Evolutionary conservation across 2,888 invertebrate species (phyloP).

Genomic region (Drosophila melanosoma): DNA sequence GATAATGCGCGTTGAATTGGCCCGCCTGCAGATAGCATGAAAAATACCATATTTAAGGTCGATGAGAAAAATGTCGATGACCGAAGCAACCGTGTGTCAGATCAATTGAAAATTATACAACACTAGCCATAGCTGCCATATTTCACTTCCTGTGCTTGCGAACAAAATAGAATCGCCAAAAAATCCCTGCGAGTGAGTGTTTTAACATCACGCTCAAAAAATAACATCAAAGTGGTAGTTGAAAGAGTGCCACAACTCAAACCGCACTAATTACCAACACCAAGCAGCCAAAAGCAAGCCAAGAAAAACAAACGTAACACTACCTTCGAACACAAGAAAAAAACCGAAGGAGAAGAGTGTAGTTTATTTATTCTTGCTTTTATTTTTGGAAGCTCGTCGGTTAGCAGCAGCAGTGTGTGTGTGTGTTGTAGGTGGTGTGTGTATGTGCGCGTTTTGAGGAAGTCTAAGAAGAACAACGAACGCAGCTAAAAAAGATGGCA

Average conservation of each 20-base stretch:
- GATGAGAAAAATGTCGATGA: constrained; percentile 13
- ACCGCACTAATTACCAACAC: constrained; percentile 65
- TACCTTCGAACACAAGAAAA: constrained; percentile 22
- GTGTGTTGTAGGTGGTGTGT: constrained; percentile 29
- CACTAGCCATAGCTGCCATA: constrained; percentile 70
- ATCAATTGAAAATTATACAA: constrained; percentile 50
- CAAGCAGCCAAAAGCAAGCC: constrained; percentile 56
- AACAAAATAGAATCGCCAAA: constrained; percentile 81
- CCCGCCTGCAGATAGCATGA: neutral
- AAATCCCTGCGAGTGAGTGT: constrained; percentile 87
- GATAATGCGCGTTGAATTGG: constrained; percentile 19
- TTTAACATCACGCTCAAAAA: constrained; percentile 86
- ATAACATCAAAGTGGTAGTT: constrained; percentile 84
- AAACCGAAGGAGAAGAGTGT: constrained; percentile 41
- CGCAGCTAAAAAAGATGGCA: constrained; percentile 88
- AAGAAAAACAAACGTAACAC: constrained; percentile 55
- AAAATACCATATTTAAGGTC: constrained; percentile 9
- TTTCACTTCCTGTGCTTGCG: constrained; percentile 80
- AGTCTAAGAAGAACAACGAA: constrained; percentile 51
- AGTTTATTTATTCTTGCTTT: constrained; percentile 63
- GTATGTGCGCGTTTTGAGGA: constrained; percentile 56
- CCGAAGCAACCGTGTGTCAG: constrained; percentile 43
- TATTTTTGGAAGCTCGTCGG: constrained; percentile 61
- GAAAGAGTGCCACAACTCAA: constrained; percentile 81
- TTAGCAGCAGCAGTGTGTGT: constrained; percentile 20